Conservation (phyloP, 2,888 invertebrate genomes). For the Oscheius sp. region DNA sequence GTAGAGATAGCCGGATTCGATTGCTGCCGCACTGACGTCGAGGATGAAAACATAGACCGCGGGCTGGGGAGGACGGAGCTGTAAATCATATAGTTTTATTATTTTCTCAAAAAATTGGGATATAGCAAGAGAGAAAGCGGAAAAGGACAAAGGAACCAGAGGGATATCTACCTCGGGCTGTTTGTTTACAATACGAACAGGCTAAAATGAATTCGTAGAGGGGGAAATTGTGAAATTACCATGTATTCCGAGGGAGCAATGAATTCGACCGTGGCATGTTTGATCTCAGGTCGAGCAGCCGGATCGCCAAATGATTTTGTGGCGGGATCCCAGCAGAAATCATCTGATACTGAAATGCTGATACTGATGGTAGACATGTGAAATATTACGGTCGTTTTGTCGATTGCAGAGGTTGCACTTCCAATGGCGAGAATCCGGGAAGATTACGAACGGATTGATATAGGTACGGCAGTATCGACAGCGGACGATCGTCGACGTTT, state of each 20-base stretch:
- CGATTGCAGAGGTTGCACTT: conserved; percentile 98
- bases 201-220: conserved; percentile 36
- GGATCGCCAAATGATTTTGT: conserved; percentile 96
- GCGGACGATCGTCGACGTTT: conserved; percentile 94
- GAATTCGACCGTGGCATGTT: conserved; percentile 95
- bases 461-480: conserved; percentile 97
- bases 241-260: conserved; percentile 98
- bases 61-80: conserved; percentile 93
- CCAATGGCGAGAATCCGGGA: conserved; percentile 95
- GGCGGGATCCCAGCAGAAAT: conserved; percentile 97
- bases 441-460: conserved; percentile 97
- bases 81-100: conserved; percentile 51
- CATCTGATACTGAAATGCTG: conserved; percentile 86
- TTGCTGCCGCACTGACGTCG: conserved; percentile 90
- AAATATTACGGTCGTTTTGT: conserved; percentile 88
- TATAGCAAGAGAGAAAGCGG: not conserved
- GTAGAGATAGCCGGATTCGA: conserved; percentile 87
- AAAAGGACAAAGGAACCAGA: conserved; percentile 22
- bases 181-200: conserved; percentile 42
- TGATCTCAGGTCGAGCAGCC: conserved; percentile 91
- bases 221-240: conserved; percentile 76
- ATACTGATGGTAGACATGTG: too few species aligned
- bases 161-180: conserved; percentile 25
- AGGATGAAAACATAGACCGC: conserved; percentile 94
- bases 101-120: not conserved